Evolutionary conservation across 30 jellyfish, hydroid and myxozoan species (phyloP), one percentile per base, ranked within the genome.

Genomic region (Chrysaora quinquecirrha): DNA sequence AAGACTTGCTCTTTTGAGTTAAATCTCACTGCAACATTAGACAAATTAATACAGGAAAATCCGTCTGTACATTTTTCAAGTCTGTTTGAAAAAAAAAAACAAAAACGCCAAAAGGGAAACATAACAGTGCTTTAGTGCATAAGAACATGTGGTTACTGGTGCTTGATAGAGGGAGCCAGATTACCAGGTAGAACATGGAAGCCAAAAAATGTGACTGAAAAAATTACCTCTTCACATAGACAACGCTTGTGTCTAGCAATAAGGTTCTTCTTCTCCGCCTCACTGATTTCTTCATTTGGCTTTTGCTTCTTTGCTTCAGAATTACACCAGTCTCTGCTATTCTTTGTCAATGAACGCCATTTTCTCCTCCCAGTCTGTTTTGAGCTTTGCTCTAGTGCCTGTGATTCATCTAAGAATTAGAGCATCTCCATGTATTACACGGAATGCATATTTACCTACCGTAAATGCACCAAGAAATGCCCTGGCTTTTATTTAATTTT

Each of bases 331-430:
- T 62, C 49, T 62, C 35, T 62, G 75, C 75, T 62, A 31, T 62
- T 31, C 75, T 62, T 31, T 62, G 75, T 62, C 75, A 62, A 62
- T 9, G 35, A 62, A 0, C 49, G 75, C 75, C 75, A 62, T n/a
- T n/a, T n/a, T n/a, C n/a, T n/a, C n/a, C n/a, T n/a, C n/a, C n/a
- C n/a, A n/a, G n/a, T n/a, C n/a, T 19, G 75, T 11, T 62, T 62
- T 1, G 75, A 62, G 21, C 27, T 34, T 11, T 62, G 75, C 34
- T 62, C 75, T 34, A 62, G 27, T 62, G 0, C 27, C 49, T 62
- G 75, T 19, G 75, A 31, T 62, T 22, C 75, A 62, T 27, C 75
- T 62, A 62, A 62, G 34, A 62, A 62, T 22, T 62, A 19, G 75
- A 62, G n/a, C n/a, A n/a, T n/a, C n/a, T n/a, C n/a, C n/a, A n/a